Conservation (phyloP, 2,888 invertebrate genomes). For the Acanthopleura granulata region DNA sequence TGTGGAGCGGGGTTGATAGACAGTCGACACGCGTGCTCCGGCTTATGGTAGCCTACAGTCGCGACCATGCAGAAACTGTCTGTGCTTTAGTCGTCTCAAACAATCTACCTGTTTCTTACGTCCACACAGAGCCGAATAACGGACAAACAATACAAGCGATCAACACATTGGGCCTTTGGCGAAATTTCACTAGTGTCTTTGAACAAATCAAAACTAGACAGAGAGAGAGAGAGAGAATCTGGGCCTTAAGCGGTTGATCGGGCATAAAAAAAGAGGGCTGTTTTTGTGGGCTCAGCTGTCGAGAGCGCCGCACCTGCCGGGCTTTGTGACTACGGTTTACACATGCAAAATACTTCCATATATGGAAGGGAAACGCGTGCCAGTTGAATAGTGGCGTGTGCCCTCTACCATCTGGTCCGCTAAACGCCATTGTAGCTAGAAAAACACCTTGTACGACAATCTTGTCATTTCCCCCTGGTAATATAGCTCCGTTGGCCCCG, state of each 20-base stretch:
- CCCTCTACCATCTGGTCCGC: slow-evolving; percentile 7
- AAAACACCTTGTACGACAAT: slow-evolving; percentile 7
- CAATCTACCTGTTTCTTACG: neutral
- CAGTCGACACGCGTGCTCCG: neutral
- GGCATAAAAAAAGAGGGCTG: neutral
- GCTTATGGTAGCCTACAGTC: neutral
- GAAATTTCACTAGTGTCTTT: slow-evolving; percentile 27
- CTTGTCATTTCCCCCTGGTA: slow-evolving; percentile 1
- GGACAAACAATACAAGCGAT: neutral
- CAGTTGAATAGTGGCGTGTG: neutral
- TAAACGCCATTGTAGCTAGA: neutral
- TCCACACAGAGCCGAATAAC: neutral
- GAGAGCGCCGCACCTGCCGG: slow-evolving; percentile 27
- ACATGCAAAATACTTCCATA: slow-evolving; percentile 23
- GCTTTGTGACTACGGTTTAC: slow-evolving; percentile 21
- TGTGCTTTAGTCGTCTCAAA: neutral
- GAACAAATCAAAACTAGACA: slow-evolving; percentile 22
- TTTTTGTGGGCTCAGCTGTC: slow-evolving; percentile 33
- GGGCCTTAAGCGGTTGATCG: slow-evolving; percentile 7
- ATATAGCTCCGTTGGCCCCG: too few species aligned
- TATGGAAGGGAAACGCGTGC: slow-evolving; percentile 17
- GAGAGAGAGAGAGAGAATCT: neutral
- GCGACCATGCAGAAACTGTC: neutral
- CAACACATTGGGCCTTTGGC: neutral
- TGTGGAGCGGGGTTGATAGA: neutral